Evolutionary conservation across 1,140 invertebrate genomes (phyloP).

Genomic region (Alviniconcha marisindica): DNA sequence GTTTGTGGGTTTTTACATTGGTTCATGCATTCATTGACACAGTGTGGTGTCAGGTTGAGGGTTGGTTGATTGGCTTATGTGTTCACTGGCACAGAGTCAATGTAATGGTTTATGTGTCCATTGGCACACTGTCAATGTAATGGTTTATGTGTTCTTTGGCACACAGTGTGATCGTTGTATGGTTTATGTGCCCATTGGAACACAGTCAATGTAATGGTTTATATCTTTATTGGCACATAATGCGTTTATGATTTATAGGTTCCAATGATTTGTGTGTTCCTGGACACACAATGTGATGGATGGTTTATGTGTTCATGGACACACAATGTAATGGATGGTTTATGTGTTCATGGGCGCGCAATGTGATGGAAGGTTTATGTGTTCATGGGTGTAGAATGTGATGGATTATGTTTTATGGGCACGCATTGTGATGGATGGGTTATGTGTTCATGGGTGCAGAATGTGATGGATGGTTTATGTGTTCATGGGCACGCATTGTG

Average conservation of each 20-base stretch:
- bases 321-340: too few species aligned
- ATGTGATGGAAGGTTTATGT: not conserved
- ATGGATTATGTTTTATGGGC: too few species aligned
- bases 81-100: not conserved
- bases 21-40: not conserved
- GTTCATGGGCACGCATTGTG: not conserved
- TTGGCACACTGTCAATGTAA: not conserved
- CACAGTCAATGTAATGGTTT: too few species aligned
- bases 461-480: not conserved
- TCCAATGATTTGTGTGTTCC: too few species aligned
- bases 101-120: not conserved
- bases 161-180: too few species aligned
- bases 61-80: not conserved
- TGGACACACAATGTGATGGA: too few species aligned
- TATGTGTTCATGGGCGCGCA: not conserved
- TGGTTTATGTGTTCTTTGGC: not conserved
- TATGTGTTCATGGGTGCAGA: too few species aligned
- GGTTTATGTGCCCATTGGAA: too few species aligned
- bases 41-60: not conserved
- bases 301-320: too few species aligned
- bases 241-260: not conserved
- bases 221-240: not conserved
- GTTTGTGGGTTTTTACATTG: not conserved
- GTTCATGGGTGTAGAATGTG: too few species aligned
- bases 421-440: too few species aligned